A percentile compares a stretch with the other conserved stretches of the same genome.
phyloP scores from a whole-genome alignment of 2,888 invertebrate genomes.

The Dioctria linearis region DNA sequence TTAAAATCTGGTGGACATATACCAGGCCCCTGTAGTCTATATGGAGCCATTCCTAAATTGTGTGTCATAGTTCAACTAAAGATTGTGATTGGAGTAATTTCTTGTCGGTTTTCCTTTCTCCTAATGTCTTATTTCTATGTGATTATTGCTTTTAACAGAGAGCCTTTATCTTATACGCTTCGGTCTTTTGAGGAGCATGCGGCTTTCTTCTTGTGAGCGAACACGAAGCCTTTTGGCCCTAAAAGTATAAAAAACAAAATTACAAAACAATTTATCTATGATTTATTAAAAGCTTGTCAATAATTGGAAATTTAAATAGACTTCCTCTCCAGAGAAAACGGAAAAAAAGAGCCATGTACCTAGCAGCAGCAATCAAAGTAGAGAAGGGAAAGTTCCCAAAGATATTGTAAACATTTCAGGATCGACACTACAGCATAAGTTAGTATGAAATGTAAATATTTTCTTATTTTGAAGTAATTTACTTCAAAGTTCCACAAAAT shows the following conservation, averaged over 20 bases:
- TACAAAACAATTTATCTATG: too few species aligned
- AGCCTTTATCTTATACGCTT: constrained; percentile 56
- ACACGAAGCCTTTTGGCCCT: constrained; percentile 58
- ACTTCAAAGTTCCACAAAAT: too few species aligned
- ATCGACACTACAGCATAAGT: too few species aligned
- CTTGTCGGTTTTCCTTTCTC: constrained; percentile 13
- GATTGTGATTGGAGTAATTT: constrained; percentile 26
- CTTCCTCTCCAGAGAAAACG: too few species aligned
- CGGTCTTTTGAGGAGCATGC: constrained; percentile 58
- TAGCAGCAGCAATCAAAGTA: too few species aligned
- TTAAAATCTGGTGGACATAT: constrained; percentile 82
- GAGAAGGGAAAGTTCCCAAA: too few species aligned
- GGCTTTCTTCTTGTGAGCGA: constrained; percentile 57
- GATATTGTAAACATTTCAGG: too few species aligned
- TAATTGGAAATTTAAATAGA: too few species aligned
- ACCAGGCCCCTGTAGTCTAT: constrained; percentile 81
- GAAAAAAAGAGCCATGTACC: too few species aligned
- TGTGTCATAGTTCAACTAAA: constrained; percentile 76
- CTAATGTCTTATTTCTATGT: constrained; percentile 8
- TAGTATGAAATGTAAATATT: too few species aligned
- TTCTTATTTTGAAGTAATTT: too few species aligned
- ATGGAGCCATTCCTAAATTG: constrained; percentile 86
- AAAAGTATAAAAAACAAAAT: constrained; percentile 31
- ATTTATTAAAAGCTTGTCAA: too few species aligned
- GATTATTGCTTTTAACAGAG: not conserved